phyloP scores from a whole-genome alignment of 2,113 vertebrate genomes.

The Tor tambroides region DNA sequence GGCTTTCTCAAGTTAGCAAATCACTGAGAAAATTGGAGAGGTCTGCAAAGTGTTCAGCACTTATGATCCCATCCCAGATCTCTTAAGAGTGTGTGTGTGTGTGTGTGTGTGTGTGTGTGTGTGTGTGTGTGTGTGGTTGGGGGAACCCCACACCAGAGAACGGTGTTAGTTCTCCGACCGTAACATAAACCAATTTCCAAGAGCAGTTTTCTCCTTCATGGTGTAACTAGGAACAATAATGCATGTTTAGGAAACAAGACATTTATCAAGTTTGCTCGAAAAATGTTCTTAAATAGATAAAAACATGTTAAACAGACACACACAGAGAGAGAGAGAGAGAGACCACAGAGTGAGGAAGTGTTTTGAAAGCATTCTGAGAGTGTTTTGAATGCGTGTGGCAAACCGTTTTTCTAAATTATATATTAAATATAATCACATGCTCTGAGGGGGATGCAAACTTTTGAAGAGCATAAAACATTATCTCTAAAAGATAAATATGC shows the following conservation, averaged over 20 bases:
- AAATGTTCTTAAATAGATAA: slow-evolving; percentile 31
- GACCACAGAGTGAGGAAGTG: not conserved
- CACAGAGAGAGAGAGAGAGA: not conserved
- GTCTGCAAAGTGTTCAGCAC: slow-evolving; percentile 77
- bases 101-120: not conserved
- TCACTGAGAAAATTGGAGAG: slow-evolving; percentile 79
- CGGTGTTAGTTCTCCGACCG: slow-evolving; percentile 70
- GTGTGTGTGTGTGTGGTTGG: slow-evolving; percentile 40
- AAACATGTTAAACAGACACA: slow-evolving; percentile 4
- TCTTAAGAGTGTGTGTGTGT: slow-evolving; percentile 41
- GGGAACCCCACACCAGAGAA: slow-evolving; percentile 64
- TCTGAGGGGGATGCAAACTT: not conserved
- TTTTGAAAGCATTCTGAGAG: slow-evolving; percentile 33
- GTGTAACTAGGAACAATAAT: slow-evolving; percentile 69
- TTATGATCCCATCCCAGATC: slow-evolving; percentile 64
- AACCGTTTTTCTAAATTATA: not conserved
- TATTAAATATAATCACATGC: slow-evolving; percentile 15
- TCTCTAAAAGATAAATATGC: not conserved
- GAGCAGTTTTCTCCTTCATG: slow-evolving; percentile 70
- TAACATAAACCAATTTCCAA: slow-evolving; percentile 79
- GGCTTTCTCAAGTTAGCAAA: slow-evolving; percentile 79
- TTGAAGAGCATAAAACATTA: not conserved
- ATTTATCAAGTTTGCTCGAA: slow-evolving; percentile 59
- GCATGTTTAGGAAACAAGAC: slow-evolving; percentile 58
- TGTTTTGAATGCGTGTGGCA: not conserved